Conservation (phyloP, 1,140 invertebrate genomes). For the Reticulitermes speratus region DNA sequence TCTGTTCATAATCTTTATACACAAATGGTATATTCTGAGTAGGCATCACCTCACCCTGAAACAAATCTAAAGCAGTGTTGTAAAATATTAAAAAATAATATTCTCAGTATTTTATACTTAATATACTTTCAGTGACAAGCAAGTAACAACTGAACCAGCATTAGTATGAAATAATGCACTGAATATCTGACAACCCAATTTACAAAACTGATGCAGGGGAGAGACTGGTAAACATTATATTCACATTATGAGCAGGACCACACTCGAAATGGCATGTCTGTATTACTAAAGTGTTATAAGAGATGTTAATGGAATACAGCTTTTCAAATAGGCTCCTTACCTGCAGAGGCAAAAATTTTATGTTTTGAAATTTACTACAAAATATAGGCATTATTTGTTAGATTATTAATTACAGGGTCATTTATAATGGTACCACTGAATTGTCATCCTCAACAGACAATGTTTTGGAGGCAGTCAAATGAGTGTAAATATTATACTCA, state of each 20-base stretch:
- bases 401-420: no score
- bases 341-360: no score
- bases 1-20: background rate
- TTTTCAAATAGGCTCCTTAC: background rate
- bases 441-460: no score
- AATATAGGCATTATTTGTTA: no score
- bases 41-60: background rate
- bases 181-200: background rate
- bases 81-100: background rate
- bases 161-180: background rate
- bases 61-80: conserved; percentile 7
- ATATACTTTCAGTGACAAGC: background rate
- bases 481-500: no score
- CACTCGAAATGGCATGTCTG: background rate
- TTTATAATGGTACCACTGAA: no score
- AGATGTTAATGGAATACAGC: background rate
- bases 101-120: conserved; percentile 4
- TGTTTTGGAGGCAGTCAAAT: no score
- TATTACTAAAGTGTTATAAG: background rate
- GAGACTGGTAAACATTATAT: background rate
- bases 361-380: no score
- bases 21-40: background rate
- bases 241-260: background rate
- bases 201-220: background rate
- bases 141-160: background rate